A percentile compares a stretch with the other conserved stretches of the same genome.
These are phyloP conservation scores for Harpalus rubripes DNA, from an alignment of 2,888 invertebrate genomes.

Conservation along the genomic window DNA sequence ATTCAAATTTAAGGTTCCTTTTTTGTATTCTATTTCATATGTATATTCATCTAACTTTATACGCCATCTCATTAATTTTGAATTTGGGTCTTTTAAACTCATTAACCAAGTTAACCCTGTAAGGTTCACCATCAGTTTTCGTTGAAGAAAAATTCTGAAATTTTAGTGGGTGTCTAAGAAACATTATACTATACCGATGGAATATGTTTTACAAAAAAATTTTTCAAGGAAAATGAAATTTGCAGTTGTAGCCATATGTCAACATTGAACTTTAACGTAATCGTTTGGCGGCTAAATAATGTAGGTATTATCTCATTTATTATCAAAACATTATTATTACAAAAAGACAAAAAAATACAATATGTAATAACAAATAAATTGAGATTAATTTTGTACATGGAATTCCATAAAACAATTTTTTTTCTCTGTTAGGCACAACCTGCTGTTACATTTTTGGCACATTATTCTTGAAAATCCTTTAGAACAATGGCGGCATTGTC, in stretches of 20 bases:
- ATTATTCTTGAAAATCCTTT: conserved; percentile 2
- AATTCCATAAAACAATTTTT: conserved; percentile 17
- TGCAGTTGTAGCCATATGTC: conserved; percentile 11
- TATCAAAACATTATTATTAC: neutral
- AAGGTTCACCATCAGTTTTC: too few relatives aligned
- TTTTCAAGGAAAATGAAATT: neutral
- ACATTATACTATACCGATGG: too few relatives aligned
- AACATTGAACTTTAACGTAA: conserved; percentile 6
- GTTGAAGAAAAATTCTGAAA: too few relatives aligned
- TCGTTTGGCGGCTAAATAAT: neutral
- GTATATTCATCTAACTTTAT: conserved; percentile 25
- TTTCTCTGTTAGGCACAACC: neutral
- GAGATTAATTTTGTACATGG: neutral
- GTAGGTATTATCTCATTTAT: too few relatives aligned
- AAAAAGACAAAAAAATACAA: neutral
- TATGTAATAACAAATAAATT: neutral
- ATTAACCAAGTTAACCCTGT: neutral
- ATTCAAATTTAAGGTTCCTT: conserved; percentile 19
- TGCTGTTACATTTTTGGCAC: conserved; percentile 7
- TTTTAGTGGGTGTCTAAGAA: too few relatives aligned
- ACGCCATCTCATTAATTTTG: conserved; percentile 42
- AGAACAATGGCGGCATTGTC: neutral
- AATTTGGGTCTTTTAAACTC: conserved; percentile 35
- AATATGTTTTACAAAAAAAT: too few relatives aligned
- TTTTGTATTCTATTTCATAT: conserved; percentile 28